Conservation (phyloP, 2,888 invertebrate genomes). For the Drosophila gaucha region DNA sequence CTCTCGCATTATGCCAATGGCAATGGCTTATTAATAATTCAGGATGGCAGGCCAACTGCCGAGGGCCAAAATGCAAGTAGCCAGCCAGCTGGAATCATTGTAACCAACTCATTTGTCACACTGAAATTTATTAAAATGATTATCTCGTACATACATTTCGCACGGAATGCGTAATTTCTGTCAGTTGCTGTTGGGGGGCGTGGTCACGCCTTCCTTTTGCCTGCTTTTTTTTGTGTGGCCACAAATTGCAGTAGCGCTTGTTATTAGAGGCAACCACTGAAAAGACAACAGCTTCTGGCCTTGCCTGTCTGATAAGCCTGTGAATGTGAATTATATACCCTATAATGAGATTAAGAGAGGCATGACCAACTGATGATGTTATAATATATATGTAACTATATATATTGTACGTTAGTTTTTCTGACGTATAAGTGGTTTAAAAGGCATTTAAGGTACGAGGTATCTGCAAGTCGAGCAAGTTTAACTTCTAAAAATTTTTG, state of each 20-base stretch:
- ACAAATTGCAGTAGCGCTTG: constrained; percentile 51
- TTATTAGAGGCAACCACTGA: constrained; percentile 35
- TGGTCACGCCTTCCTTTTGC: neutral
- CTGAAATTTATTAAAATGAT: constrained; percentile 80
- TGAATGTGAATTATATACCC: constrained; percentile 32
- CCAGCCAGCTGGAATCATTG: constrained; percentile 1
- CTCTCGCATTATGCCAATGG: constrained; percentile 14
- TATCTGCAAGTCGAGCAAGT: no score
- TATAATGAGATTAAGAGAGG: neutral
- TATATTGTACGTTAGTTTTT: no score
- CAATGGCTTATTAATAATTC: constrained; percentile 69
- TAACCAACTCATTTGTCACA: constrained; percentile 74
- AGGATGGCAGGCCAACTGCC: constrained; percentile 34
- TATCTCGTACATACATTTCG: constrained; percentile 76
- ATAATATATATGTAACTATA: no score
- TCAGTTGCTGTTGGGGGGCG: constrained; percentile 19
- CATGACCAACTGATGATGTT: neutral
- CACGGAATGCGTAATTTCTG: constrained; percentile 78
- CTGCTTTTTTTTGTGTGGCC: constrained; percentile 18
- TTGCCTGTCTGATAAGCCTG: constrained; percentile 43
- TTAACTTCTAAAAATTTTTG: no score
- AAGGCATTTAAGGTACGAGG: no score
- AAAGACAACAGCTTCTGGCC: constrained; percentile 44
- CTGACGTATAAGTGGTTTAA: no score
- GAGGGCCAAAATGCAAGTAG: constrained; percentile 12